These are phyloP conservation scores for Anguilla anguilla DNA, from an alignment of 2,797 vertebrate species.

Conservation along the genomic window DNA sequence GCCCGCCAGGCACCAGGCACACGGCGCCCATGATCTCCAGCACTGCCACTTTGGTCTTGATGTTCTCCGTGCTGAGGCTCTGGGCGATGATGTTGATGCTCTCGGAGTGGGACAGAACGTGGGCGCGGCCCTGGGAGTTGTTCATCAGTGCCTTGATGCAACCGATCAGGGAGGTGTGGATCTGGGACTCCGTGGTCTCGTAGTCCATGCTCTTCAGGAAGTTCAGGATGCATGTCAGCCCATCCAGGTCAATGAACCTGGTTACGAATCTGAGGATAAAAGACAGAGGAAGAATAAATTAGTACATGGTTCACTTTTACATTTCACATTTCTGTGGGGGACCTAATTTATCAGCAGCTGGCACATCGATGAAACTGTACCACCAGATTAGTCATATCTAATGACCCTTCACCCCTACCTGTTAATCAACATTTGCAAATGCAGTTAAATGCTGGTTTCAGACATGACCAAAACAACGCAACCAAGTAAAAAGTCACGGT, in stretches of 20 bases:
- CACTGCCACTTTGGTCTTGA: conserved; percentile 98
- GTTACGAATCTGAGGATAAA: conserved; percentile 87
- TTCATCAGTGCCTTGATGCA: conserved; percentile 99
- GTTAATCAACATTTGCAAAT: background rate
- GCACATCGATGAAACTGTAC: background rate
- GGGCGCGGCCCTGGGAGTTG: conserved; percentile 96
- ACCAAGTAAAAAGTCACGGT: background rate
- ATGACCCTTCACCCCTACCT: background rate
- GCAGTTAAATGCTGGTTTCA: background rate
- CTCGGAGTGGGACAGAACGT: conserved; percentile 93
- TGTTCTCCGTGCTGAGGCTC: conserved; percentile 96
- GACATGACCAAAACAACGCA: background rate
- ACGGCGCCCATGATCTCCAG: conserved; percentile 99
- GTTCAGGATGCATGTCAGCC: conserved; percentile 94
- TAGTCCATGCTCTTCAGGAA: conserved; percentile 99
- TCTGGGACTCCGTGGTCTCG: conserved; percentile 95
- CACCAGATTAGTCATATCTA: background rate
- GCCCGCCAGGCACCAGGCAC: conserved; percentile 97
- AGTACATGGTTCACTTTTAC: background rate
- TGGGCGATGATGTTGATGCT: conserved; percentile 98
- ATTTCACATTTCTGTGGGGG: background rate
- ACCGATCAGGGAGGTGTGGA: conserved; percentile 98
- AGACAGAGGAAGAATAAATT: background rate
- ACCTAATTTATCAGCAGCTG: background rate
- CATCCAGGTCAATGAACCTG: conserved; percentile 96